A percentile compares a stretch with the other conserved stretches of the same genome.
Conservation (phyloP, 2,888 invertebrate genomes). For the Magallana nippona region DNA sequence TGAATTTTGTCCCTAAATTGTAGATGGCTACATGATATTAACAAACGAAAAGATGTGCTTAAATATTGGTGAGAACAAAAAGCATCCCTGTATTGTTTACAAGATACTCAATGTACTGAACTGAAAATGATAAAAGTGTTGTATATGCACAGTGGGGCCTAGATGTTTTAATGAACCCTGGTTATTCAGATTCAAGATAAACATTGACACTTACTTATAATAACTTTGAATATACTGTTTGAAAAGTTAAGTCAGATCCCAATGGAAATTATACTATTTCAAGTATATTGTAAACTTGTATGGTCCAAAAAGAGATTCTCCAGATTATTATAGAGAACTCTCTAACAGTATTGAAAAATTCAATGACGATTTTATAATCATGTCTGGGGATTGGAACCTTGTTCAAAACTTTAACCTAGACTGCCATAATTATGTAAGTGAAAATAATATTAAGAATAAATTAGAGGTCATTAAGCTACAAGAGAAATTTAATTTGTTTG, state of each 20-base stretch:
- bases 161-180: not conserved
- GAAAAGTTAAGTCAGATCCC: not conserved
- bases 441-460: not conserved
- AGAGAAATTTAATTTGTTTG: not conserved
- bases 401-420: slow-evolving; percentile 34
- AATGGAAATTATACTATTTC: not conserved
- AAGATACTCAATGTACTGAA: not conserved
- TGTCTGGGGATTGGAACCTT: slow-evolving; percentile 38
- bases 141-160: not conserved
- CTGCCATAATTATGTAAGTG: slow-evolving; percentile 12
- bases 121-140: no score
- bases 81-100: not conserved
- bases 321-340: slow-evolving; percentile 34
- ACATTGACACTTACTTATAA: not conserved
- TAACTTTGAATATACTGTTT: not conserved
- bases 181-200: not conserved
- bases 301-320: slow-evolving; percentile 42
- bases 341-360: not conserved
- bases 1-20: no score
- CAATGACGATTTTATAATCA: no score
- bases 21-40: not conserved
- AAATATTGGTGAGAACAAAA: not conserved
- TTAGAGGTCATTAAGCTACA: not conserved
- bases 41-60: not conserved
- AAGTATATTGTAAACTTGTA: slow-evolving; percentile 23